A percentile compares a stretch with the other conserved stretches of the same genome.
These are phyloP conservation scores for Eulemur mongoz DNA, from an alignment of 2,797 vertebrate genomes.

Conservation along the genomic window DNA sequence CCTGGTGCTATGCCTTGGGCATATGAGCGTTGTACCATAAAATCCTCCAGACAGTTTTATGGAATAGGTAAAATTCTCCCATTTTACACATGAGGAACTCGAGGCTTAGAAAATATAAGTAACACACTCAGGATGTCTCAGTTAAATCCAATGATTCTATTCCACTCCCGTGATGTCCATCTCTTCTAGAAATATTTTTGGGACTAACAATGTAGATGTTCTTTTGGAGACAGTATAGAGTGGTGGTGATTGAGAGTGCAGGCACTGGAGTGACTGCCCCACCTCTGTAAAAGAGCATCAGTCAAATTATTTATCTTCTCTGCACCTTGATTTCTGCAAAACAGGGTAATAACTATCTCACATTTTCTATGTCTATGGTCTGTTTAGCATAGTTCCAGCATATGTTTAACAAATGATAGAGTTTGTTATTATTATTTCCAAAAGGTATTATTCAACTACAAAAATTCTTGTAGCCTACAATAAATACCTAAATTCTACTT, in stretches of 20 bases:
- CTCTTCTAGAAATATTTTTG: constrained; percentile 23
- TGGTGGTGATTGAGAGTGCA: background rate
- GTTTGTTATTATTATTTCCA: background rate
- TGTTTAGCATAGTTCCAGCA: background rate
- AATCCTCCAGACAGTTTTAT: background rate
- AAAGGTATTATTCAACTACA: constrained; percentile 5
- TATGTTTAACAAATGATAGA: background rate
- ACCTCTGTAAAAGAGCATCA: background rate
- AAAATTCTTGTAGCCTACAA: background rate
- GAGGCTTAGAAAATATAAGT: background rate
- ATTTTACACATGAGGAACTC: constrained; percentile 11
- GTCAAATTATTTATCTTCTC: background rate
- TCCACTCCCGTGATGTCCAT: background rate
- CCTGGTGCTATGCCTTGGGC: background rate
- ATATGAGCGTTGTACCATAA: background rate
- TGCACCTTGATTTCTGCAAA: constrained; percentile 4
- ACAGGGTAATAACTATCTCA: background rate
- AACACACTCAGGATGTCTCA: background rate
- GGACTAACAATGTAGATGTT: background rate
- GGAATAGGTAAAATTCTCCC: constrained; percentile 14
- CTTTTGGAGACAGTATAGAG: background rate
- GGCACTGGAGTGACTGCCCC: background rate
- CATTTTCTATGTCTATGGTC: background rate
- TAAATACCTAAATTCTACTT: background rate
- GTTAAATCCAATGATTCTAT: constrained; percentile 22